Evolutionary conservation across 2,797 vertebrate genomes (phyloP).

Genomic region (Gambusia yucatana): DNA sequence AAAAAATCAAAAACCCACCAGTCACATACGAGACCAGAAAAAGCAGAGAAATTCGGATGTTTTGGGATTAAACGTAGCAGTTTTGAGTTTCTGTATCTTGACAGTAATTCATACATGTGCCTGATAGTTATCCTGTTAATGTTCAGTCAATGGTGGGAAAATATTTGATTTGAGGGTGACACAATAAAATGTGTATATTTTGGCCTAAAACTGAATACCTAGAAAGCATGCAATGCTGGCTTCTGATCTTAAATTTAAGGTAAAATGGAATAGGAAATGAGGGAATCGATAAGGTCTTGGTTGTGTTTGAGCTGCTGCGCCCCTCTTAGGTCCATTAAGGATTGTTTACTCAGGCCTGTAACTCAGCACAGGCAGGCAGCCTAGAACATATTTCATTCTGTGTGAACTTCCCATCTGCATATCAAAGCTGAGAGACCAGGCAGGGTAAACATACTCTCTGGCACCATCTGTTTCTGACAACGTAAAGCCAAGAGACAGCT

Average conservation of each 20-base stretch:
- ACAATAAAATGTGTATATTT: conserved; percentile 2
- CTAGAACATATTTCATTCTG: conserved; percentile 84
- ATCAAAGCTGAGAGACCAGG: conserved; percentile 82
- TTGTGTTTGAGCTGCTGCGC: conserved; percentile 30
- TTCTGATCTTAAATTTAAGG: conserved; percentile 35
- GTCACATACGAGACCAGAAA: conserved; percentile 22
- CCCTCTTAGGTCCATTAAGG: conserved; percentile 61
- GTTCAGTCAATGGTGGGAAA: not conserved
- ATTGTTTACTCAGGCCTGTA: conserved; percentile 67
- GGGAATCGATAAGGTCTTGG: conserved; percentile 48
- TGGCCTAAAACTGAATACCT: not conserved
- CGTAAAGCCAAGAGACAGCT: conserved; percentile 64
- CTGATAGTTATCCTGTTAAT: conserved; percentile 1
- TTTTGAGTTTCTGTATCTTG: conserved; percentile 1
- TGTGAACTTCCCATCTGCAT: conserved; percentile 86
- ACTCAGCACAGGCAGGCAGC: conserved; percentile 70
- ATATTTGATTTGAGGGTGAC: not conserved
- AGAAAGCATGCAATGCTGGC: conserved; percentile 22
- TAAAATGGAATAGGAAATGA: conserved; percentile 44
- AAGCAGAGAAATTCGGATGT: conserved; percentile 24
- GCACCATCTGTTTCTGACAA: conserved; percentile 82
- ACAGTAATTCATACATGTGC: not conserved
- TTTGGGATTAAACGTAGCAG: conserved; percentile 18
- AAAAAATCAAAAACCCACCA: conserved; percentile 28
- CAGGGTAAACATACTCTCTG: conserved; percentile 79